Evolutionary conservation across 2,113 vertebrate genomes (phyloP), one percentile per base, ranked within the genome.

Genomic region (Malurus elegans): DNA sequence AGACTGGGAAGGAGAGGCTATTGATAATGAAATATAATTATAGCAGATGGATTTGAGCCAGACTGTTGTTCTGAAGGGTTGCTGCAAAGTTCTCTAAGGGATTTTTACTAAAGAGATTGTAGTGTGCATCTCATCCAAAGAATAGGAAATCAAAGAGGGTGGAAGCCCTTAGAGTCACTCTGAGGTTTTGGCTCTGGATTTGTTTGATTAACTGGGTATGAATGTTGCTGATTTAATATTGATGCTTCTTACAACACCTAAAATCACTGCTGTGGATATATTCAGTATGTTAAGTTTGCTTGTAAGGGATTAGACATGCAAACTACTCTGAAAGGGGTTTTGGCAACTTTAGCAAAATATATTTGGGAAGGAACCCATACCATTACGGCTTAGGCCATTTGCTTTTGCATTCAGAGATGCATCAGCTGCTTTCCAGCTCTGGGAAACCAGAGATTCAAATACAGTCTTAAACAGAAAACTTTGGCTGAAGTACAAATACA

Each of bases 181-280:
- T 92, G 90, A 93, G 92, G 90, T 95, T 96, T 95, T 95, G 87
- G 86, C 91, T 92, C 71, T 82, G 82, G 47, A 73, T 79, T 88
- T 8, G 21, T 90, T 93, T 91, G 88, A 83, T 93, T 95, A 90
- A 73, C 79, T 66, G 67, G 23, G 23, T 88, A 78, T 78, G 79
- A 80, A 83, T 53, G 60, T 73, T 78, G 32, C 58, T 58, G 60
- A 86, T 86, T 93, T 90, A 93, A 79, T 92, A 88, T 38, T 76
- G 69, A 86, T 86, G 56, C 40, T 60, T 79, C 54, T 79, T 86
- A 90, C 64, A 94, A 60, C 47, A 90, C 60, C 88, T 56, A 9
- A 73, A 73, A 62, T 66, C 60, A 45, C 51, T 88, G 14, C 56
- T 71, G 56, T 73, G 64, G 50, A 28, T 70, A 45, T 25, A 50